Evolutionary conservation across 1,140 invertebrate genomes (phyloP).

Genomic region (Atta colombica): DNA sequence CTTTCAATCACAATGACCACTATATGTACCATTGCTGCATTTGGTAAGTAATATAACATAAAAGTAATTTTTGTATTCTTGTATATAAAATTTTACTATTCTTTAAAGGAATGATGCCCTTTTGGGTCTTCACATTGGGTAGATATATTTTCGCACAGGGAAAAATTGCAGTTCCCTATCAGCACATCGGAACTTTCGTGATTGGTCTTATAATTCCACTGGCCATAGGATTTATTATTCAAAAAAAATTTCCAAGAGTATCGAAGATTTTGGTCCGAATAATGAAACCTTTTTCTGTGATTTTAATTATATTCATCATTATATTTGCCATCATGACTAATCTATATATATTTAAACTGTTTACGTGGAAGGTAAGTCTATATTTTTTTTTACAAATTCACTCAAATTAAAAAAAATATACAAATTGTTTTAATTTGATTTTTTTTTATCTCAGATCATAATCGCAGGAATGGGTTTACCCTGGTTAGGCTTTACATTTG

Average conservation of each 20-base stretch:
- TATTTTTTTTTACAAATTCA: constrained; percentile 11
- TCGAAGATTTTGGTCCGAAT: constrained; percentile 91
- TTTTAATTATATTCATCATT: constrained; percentile 95
- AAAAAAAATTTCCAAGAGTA: constrained; percentile 89
- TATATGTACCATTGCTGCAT: constrained; percentile 93
- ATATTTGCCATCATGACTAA: constrained; percentile 97
- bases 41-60: constrained; percentile 88
- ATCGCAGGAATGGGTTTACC: constrained; percentile 94
- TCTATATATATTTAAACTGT: constrained; percentile 95
- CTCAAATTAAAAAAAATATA: not conserved
- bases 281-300: constrained; percentile 94
- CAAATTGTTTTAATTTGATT: constrained; percentile 33
- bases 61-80: not conserved
- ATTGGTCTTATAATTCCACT: constrained; percentile 94
- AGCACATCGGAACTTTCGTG: constrained; percentile 92
- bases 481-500: constrained; percentile 94
- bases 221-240: constrained; percentile 92
- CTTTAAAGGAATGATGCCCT: constrained; percentile 95
- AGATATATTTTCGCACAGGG: constrained; percentile 91
- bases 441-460: constrained; percentile 89
- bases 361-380: constrained; percentile 93
- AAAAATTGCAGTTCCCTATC: constrained; percentile 93
- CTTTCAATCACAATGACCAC: constrained; percentile 97
- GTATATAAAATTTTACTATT: constrained; percentile 69
- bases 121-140: constrained; percentile 98